Conservation (phyloP, 2,113 vertebrate genomes). For the Hemiprocne comata region DNA sequence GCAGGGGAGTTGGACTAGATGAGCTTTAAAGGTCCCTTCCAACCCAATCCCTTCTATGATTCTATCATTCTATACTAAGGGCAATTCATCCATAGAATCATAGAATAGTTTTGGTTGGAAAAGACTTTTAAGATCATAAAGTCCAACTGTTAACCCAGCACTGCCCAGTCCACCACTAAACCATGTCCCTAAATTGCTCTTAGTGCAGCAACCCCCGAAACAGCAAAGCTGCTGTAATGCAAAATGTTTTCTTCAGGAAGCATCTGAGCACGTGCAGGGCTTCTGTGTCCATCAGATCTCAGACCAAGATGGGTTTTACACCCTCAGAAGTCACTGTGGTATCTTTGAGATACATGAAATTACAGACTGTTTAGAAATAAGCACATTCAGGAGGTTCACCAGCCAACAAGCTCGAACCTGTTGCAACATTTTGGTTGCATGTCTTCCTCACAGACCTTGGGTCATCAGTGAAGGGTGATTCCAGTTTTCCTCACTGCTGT, state of each 20-base stretch:
- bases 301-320: not conserved
- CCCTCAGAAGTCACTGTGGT: not conserved
- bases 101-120: too few relatives aligned
- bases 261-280: rapidly evolving
- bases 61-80: too few relatives aligned
- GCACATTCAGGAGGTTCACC: not conserved
- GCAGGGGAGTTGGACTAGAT: too few relatives aligned
- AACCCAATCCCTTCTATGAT: too few relatives aligned
- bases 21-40: too few relatives aligned
- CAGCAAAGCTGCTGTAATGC: rapidly evolving
- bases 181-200: not conserved
- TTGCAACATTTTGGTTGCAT: not conserved
- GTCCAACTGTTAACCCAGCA: too few relatives aligned
- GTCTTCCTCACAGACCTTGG: not conserved
- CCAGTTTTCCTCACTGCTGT: not conserved
- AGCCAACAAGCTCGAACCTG: not conserved
- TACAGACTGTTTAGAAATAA: not conserved
- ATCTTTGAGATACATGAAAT: not conserved
- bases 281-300: not conserved
- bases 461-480: not conserved
- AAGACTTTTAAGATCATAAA: too few relatives aligned
- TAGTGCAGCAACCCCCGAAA: not conserved
- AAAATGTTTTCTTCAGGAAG: not conserved
- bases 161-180: too few relatives aligned
- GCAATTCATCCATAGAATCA: too few relatives aligned